Evolutionary conservation across 2,113 vertebrate species (phyloP), one percentile per base, ranked within the genome.

Genomic region (Salvelinus fontinalis): DNA sequence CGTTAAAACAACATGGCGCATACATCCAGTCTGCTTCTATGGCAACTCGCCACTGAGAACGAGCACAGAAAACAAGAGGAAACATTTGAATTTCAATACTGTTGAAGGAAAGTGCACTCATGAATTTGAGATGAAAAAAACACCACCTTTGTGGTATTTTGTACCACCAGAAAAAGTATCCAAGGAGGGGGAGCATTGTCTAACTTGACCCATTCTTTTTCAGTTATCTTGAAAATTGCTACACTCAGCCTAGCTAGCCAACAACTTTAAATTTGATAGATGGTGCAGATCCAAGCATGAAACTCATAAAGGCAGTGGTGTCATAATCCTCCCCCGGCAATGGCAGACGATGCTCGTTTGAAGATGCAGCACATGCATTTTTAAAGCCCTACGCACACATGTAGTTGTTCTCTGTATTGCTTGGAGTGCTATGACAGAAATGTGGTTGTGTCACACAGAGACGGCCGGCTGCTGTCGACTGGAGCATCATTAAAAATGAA

Each of bases 401-500:
- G 77, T 71, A 24, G 79, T 82, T 83, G 82, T 83, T 83, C 74
- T 78, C 69, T 59, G n/a, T 74, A 74, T 79, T 83, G 77, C 81
- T 86, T 51, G 64, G 48, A 74, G 34, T 77, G 75, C 78, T 70
- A 24, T 34, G 65, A 82, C 74, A 73, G 67, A 79, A 73, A 67
- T 34, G 59, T 79, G 73, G 69, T 77, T 18, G 76, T 65, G 78
- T 79, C 72, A 67, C 34, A 75, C 73, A 73, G 65, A 65, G 26
- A 72, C 76, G 68, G 78, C 80, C 78, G 16, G 18, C 76, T 62
- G 48, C 66, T 71, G 79, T 78, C 67, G 79, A 78, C 69, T 65
- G 77, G 75, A 82, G 81, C 67, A 78, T 87, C 84, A 89, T 90
- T 90, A 88, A 90, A 87, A 87, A 83, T 86, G 66, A 78, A 87